Conservation (phyloP, 2,113 vertebrate species). For the Sander vitreus region DNA sequence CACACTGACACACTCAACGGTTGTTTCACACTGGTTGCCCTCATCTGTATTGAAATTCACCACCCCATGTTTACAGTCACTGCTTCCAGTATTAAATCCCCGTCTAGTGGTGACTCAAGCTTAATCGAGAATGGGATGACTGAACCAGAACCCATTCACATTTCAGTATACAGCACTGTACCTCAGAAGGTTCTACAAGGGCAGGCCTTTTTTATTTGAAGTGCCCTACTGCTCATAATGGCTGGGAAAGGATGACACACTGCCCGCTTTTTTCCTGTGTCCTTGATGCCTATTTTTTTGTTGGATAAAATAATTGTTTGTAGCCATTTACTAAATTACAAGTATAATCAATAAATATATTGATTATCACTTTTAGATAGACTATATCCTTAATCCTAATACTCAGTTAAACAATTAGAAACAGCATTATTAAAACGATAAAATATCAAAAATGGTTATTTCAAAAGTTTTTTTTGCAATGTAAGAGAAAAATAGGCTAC, state of each 20-base stretch:
- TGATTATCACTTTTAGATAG: not conserved
- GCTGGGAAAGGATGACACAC: not conserved
- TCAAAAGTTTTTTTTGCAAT: no score
- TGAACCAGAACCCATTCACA: constrained; percentile 35
- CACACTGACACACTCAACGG: not conserved
- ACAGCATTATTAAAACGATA: no score
- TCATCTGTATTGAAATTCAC: constrained; percentile 31
- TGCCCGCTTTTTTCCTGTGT: not conserved
- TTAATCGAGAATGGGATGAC: constrained; percentile 15
- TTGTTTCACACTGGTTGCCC: constrained; percentile 16
- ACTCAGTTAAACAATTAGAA: no score
- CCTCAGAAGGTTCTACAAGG: not conserved
- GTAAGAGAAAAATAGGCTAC: no score
- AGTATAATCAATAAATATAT: not conserved
- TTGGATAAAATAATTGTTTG: not conserved
- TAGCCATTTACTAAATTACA: not conserved
- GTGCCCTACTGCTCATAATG: not conserved
- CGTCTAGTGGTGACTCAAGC: constrained; percentile 27
- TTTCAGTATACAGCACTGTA: not conserved
- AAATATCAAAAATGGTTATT: no score
- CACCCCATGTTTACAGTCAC: constrained; percentile 7
- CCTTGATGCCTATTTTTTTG: not conserved
- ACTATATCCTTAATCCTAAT: no score
- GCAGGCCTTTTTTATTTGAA: constrained; percentile 3
- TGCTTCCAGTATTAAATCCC: constrained; percentile 17